These are phyloP conservation scores for Nephila pilipes DNA, from an alignment of 1,140 invertebrate genomes.

Conservation along the genomic window DNA sequence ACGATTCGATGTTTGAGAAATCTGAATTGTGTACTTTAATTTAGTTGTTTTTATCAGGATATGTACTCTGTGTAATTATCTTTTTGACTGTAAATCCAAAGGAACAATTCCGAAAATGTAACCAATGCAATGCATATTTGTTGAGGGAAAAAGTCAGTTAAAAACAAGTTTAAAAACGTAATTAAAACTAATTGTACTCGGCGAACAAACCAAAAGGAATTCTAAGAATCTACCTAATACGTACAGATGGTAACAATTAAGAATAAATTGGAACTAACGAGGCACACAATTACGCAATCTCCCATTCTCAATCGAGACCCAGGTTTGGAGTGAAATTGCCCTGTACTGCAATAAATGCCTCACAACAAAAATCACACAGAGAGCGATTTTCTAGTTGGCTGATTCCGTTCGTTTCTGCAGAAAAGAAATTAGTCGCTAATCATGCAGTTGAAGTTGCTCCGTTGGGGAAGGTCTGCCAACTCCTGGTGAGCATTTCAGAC, in stretches of 20 bases:
- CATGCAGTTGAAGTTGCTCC: slow-evolving; percentile 63
- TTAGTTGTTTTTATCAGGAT: too few relatives aligned
- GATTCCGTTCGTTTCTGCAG: slow-evolving; percentile 4
- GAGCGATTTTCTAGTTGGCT: slow-evolving; percentile 41
- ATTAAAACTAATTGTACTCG: not conserved
- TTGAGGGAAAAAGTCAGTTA: too few relatives aligned
- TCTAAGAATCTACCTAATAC: not conserved
- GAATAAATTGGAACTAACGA: slow-evolving; percentile 64
- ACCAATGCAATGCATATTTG: too few relatives aligned
- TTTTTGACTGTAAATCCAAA: too few relatives aligned
- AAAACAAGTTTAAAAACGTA: not conserved
- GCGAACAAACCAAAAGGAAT: not conserved
- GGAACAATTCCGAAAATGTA: too few relatives aligned
- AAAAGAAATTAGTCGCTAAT: slow-evolving; percentile 73
- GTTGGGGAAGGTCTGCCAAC: not conserved
- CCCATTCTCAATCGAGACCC: not conserved
- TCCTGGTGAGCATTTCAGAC: slow-evolving; percentile 43
- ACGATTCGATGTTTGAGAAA: too few relatives aligned
- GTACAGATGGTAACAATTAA: not conserved
- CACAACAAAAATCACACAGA: slow-evolving; percentile 53
- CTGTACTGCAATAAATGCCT: not conserved
- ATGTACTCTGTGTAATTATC: too few relatives aligned
- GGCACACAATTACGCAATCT: slow-evolving; percentile 55
- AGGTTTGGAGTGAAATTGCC: slow-evolving; percentile 18
- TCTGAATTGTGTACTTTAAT: too few relatives aligned